Percentiles rank a stretch among this genome's conserved stretches.
Conservation (phyloP, 2,797 vertebrate species). For the Leptoclinus maculatus region DNA sequence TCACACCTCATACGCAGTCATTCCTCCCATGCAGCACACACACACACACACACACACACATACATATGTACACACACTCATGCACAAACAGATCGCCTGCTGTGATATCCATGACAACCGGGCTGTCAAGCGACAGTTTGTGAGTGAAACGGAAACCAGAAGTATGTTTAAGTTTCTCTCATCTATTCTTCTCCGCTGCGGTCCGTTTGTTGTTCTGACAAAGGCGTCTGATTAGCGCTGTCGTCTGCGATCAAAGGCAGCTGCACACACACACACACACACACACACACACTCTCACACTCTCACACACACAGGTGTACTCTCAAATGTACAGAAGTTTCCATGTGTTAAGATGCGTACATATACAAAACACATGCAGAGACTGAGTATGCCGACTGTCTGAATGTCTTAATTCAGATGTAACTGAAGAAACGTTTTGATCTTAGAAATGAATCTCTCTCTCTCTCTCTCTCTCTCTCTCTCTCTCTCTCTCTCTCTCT, state of each 20-base stretch:
- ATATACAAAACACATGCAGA: background rate
- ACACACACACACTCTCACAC: background rate
- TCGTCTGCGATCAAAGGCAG: constrained; percentile 51
- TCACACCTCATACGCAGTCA: background rate
- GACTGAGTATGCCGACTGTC: background rate
- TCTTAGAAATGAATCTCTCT: constrained; percentile 27
- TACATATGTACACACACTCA: background rate
- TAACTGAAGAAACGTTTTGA: constrained; percentile 46
- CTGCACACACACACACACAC: background rate
- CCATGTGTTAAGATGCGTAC: background rate
- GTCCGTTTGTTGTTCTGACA: constrained; percentile 51
- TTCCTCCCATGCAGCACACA: constrained; percentile 11
- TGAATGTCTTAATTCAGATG: constrained; percentile 30
- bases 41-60: constrained; percentile 14
- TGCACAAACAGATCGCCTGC: constrained; percentile 35
- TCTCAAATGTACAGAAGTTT: constrained; percentile 2
- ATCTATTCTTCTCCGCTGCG: constrained; percentile 31
- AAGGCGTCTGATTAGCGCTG: constrained; percentile 59
- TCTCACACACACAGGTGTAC: background rate
- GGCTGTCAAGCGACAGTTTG: constrained; percentile 33
- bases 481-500: background rate
- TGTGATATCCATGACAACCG: constrained; percentile 67
- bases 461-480: background rate
- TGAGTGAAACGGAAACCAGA: constrained; percentile 39
- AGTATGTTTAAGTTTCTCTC: constrained; percentile 53